Evolutionary conservation across 2,113 vertebrate genomes (phyloP).

Genomic region (Malurus alboscapulatus): DNA sequence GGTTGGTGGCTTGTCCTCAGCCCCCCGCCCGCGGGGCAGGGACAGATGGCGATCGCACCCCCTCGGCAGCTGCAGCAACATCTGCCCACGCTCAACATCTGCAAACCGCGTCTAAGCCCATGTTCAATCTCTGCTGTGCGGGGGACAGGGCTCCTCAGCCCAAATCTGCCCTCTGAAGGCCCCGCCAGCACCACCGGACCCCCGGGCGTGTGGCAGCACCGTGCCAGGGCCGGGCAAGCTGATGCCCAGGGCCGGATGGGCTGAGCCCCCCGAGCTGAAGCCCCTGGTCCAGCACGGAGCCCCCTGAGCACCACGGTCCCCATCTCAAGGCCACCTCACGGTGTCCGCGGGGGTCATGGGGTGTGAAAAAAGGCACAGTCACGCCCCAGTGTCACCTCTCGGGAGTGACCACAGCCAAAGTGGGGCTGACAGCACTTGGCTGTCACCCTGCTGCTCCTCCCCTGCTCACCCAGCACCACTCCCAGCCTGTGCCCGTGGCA

Average conservation of each 20-base stretch:
- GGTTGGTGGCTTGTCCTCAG: neutral
- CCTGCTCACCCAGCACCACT: neutral
- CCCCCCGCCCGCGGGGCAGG: fast-evolving
- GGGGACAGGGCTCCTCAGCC: fast-evolving
- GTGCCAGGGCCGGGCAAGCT: fast-evolving
- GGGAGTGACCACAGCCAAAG: neutral
- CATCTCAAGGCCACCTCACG: fast-evolving
- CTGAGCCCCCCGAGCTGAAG: neutral
- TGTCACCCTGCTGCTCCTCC: neutral
- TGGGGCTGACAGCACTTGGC: fast-evolving
- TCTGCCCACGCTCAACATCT: neutral
- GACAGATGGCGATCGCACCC: neutral
- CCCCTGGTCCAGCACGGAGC: fast-evolving
- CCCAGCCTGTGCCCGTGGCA: fast-evolving
- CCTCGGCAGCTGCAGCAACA: neutral
- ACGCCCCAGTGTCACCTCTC: fast-evolving
- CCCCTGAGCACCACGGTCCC: no score
- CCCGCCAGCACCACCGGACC: fast-evolving
- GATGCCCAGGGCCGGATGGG: neutral
- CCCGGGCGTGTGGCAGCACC: fast-evolving
- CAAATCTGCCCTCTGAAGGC: neutral
- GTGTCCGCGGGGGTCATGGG: fast-evolving
- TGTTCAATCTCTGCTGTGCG: neutral
- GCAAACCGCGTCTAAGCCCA: neutral
- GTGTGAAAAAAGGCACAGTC: fast-evolving